Base-by-base conservation (phyloP, 2,113 vertebrate species). In the Lepus europaeus region DNA sequence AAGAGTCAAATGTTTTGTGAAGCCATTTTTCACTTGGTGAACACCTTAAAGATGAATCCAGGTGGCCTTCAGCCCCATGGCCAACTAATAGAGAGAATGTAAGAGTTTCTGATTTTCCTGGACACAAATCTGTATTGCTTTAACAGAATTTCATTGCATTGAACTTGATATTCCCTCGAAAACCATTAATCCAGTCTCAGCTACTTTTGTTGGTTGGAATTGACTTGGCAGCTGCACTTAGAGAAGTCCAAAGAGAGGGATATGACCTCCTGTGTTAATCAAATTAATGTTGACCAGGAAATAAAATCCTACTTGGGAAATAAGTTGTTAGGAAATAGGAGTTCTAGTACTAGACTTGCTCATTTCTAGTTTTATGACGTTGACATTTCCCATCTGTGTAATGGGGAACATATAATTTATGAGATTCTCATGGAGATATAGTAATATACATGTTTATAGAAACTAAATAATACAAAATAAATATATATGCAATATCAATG, bases 141-240 rank as follows among this genome's bases (percentile, higher is more conserved):
- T 94, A 93, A 82, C 87, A 96, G 90, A 19, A 92, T 91, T 95
- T 89, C 36, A 61, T 36, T 45, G 61, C 85, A 64, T 13, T 92
- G 53, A 93, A 96, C 25, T 93, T 74, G 85, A 97, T 96, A 96
- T 59, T 96, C 96, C 95, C 94, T 93, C 59, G 78, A 96, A 96
- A 92, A 82, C 74, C 70, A 63, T 93, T 87, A 96, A 95, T 97
- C 90, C 39, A 72, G 88, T 90, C 78, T 68, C 87, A 85, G 81
- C 56, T 92, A 94, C 84, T 94, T 96, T 85, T 93, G 63, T 53
- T 92, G 51, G 45, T 89, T 29, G 27, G 73, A 94, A 96, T 39
- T 87, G 36, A 87, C 31, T 87, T 90, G 93, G 81, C 82, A 95
- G 76, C 78, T 96, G 14, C 49, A 59, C 73, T 76, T 85, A 79